Conservation (phyloP, 2,888 invertebrate genomes). For the Monochamus alternatus region DNA sequence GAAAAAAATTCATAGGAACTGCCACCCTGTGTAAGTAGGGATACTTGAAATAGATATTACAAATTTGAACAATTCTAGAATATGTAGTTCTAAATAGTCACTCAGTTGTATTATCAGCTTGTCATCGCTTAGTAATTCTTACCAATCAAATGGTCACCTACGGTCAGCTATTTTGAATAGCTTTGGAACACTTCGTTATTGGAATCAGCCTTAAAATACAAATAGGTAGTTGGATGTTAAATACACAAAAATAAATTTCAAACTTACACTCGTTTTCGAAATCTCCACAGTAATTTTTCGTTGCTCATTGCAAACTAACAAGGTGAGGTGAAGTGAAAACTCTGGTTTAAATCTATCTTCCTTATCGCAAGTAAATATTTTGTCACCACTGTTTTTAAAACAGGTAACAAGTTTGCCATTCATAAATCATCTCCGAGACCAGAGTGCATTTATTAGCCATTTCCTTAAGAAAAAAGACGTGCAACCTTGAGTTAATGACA, state of each 20-base stretch:
- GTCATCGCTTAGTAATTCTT: too few species aligned
- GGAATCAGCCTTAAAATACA: too few species aligned
- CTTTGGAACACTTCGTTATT: too few species aligned
- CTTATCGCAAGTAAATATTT: slow-evolving; percentile 9
- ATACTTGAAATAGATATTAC: too few species aligned
- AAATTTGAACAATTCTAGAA: too few species aligned
- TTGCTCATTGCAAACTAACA: not conserved
- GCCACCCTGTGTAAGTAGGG: too few species aligned
- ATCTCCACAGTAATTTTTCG: slow-evolving; percentile 1
- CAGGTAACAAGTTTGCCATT: not conserved
- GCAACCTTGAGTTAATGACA: slow-evolving; percentile 2
- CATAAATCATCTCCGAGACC: not conserved
- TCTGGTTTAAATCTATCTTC: slow-evolving; percentile 2
- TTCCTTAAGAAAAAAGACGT: slow-evolving; percentile 30
- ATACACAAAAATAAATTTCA: not conserved
- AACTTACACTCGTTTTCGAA: slow-evolving; percentile 13
- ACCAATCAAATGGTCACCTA: too few species aligned
- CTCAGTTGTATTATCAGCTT: too few species aligned
- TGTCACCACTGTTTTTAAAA: not conserved
- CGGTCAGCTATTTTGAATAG: too few species aligned
- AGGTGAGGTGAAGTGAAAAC: slow-evolving; percentile 20
- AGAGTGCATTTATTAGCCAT: slow-evolving; percentile 2
- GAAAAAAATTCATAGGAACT: too few species aligned
- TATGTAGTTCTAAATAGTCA: too few species aligned
- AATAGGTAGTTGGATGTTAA: too few species aligned